phyloP scores from a whole-genome alignment of 2,113 vertebrate species.

The Panthera leo region DNA sequence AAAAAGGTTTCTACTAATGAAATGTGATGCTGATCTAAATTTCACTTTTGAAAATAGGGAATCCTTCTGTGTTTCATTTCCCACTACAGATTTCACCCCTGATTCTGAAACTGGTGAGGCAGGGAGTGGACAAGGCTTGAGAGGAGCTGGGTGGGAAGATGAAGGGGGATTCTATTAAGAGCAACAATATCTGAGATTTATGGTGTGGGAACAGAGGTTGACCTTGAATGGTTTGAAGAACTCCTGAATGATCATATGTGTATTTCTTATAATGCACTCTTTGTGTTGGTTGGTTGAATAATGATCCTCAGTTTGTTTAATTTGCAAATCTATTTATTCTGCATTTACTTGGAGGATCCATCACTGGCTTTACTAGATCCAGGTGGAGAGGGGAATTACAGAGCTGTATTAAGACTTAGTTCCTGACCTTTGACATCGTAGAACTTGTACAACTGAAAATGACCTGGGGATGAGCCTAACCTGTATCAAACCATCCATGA shows the following conservation, averaged over 20 bases:
- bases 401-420: background rate
- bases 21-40: slow-evolving; percentile 25
- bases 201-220: background rate
- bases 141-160: background rate
- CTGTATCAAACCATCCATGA: background rate
- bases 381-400: background rate
- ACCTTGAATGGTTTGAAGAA: background rate
- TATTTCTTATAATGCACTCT: background rate
- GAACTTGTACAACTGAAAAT: background rate
- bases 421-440: background rate
- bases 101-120: background rate
- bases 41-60: slow-evolving; percentile 17
- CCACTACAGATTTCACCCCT: background rate
- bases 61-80: slow-evolving; percentile 6
- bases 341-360: background rate
- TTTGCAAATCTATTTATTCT: background rate
- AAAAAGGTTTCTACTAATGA: background rate
- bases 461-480: background rate
- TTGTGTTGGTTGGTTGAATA: background rate
- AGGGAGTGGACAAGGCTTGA: background rate
- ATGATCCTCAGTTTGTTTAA: background rate
- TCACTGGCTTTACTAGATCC: background rate
- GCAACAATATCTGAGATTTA: background rate
- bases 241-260: background rate
- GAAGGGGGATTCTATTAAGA: background rate